Evolutionary conservation across 35 echinoderm and acorn worm species (phyloP), one percentile per base, ranked within the genome.

Genomic region (Lytechinus pictus): DNA sequence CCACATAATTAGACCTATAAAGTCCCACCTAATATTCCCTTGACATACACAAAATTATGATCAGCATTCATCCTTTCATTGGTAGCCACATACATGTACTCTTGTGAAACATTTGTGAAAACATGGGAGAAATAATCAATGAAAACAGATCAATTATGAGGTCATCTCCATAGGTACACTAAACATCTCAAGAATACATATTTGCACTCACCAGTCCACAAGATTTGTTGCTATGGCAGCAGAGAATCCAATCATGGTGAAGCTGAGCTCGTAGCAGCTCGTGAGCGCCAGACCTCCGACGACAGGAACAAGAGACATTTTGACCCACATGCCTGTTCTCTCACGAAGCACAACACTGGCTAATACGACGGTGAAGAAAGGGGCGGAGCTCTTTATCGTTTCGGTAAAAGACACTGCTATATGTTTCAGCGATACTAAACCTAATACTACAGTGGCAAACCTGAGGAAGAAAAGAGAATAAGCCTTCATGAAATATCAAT

Each of bases 331-430:
- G 1, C 98, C 98, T 7, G 98, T 99, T 86, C 92, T 87, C 86
- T 99, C 98, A 4, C 98, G 93, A 24, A 99, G 87, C 60, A 99
- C 97, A 2, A 97, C 12, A 86, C 96, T 86, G 6, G 97, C 97
- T 55, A 99, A 97, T 16, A 99, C 56, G 11, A 99, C 98, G 5
- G 98, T 99, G 87, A 99, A 99, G 27, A 99, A 96, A 3, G 98
- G 98, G 8, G 98, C 98, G 6, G 98, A 98, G 87, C 98, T 99
- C 86, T 99, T 99, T 55, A 99, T 99, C 4, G 98, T 99, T 91
- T 99, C 98, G 14, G 98, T 99, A 89, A 99, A 99, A 52, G 98
- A 99, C 61, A 99, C 98, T 9, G 98, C 98, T 92, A 99, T 99
- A 86, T 99, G 87, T 52, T 99, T 99, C 52, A 99, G 93, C 57